Evolutionary conservation across 2,888 invertebrate genomes (phyloP).

Genomic region (Hartigia nigra): DNA sequence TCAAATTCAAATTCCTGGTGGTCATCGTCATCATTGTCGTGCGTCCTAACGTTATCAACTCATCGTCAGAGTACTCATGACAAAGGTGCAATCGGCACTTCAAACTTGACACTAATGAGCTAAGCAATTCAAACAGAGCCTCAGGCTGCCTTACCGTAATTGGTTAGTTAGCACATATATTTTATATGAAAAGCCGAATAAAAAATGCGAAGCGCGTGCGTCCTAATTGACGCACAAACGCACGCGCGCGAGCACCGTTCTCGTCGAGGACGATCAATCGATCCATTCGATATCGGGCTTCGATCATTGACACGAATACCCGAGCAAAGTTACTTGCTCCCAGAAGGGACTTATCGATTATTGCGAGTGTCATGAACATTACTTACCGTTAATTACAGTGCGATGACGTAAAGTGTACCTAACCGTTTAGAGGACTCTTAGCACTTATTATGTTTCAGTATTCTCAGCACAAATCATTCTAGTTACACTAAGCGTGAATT

Average conservation of each 20-base stretch:
- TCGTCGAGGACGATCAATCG: constrained; percentile 26
- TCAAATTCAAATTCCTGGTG: background rate
- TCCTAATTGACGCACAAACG: constrained; percentile 41
- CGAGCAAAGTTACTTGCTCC: background rate
- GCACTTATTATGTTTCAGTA: too few relatives aligned
- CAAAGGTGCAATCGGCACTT: constrained; percentile 50
- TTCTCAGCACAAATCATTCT: too few relatives aligned
- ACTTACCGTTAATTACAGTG: constrained; percentile 2
- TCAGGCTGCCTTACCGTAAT: constrained; percentile 36
- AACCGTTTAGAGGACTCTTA: too few relatives aligned
- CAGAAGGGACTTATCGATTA: background rate
- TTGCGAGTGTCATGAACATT: background rate
- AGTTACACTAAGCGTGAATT: too few relatives aligned
- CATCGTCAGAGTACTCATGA: background rate
- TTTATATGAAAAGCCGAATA: constrained; percentile 34
- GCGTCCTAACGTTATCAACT: background rate
- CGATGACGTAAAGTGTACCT: too few relatives aligned
- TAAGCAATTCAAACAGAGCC: constrained; percentile 31
- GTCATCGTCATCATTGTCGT: background rate
- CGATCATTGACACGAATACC: constrained; percentile 23
- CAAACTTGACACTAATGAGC: constrained; percentile 53
- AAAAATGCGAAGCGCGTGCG: constrained; percentile 51
- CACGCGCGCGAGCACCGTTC: constrained; percentile 17
- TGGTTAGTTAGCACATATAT: constrained; percentile 57
- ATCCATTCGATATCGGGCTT: constrained; percentile 21